Evolutionary conservation across 1,140 invertebrate species (phyloP), one percentile per base, ranked within the genome.

Genomic region (Ceratosolen fusciceps): DNA sequence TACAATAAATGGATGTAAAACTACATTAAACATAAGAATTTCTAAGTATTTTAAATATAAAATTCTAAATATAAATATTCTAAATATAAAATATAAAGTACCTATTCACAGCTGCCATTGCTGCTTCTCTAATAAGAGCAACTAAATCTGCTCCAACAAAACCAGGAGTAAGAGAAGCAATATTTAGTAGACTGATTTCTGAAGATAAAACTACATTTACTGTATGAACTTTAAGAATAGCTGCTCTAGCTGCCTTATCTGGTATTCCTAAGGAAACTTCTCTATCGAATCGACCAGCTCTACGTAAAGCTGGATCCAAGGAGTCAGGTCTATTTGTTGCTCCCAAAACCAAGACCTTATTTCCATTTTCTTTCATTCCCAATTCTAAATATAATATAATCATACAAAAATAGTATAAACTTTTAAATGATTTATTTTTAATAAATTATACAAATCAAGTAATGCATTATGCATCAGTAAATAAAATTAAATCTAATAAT

Each of bases 231-330:
- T 92, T 89, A n/a, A 97, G 85, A 75, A 97, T 97, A 78, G 94
- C 92, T 79, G 91, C 90, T 81, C 97, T 92, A 52, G 96, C 94
- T 85, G 94, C 92, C 78, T 95, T 93, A 86, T 98, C 94, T 0
- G 98, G 98, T 85, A 99, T 98, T 74, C 97, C 97, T 68, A 99
- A 92, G 71, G 94, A 93, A 67, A 99, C 95, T 92, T 99, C 98
- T 84, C 96, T 93, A 91, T 99, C 98, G 81, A 97, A 95, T 56
- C 98, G 93, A 24, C 97, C 98, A 54, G 97, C 95, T 84, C 98
- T 91, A 81, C 98, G 92, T 39, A 99, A 89, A 47, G 97, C 96
- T 72, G 97, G 96, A 91, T 99, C 98, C 43, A 99, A 91, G 0
- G 95, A 91, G 88, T 99, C 98, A 0, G 97, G 96, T 80, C 96